Conservation (phyloP, 2,113 vertebrate species). For the Todiramphus saurophagus region DNA sequence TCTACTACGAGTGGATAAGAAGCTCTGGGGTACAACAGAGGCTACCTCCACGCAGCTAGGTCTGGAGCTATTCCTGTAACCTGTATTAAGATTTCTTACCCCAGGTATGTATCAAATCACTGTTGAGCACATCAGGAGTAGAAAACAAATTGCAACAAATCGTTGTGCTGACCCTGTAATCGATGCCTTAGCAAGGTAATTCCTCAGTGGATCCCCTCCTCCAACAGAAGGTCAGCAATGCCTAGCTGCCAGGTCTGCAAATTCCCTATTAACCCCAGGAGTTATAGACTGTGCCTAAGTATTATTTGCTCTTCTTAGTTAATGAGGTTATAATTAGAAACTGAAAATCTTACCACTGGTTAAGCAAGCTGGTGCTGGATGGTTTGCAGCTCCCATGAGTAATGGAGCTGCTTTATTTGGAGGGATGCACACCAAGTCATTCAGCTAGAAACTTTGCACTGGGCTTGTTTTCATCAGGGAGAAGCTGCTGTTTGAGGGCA, state of each 20-base stretch:
- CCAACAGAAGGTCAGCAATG: not conserved
- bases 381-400: not conserved
- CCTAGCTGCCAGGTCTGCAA: not conserved
- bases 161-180: not conserved
- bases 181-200: not conserved
- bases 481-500: not conserved
- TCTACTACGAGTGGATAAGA: not conserved
- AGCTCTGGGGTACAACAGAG: not conserved
- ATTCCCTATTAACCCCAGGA: not conserved
- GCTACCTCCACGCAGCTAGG: not conserved
- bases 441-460: not conserved
- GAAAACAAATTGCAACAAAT: not conserved
- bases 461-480: not conserved
- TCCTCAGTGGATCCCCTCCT: not conserved
- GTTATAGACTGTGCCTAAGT: not conserved
- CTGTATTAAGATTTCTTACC: not conserved
- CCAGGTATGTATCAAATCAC: not conserved
- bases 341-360: not conserved
- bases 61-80: not conserved
- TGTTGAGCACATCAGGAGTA: not conserved
- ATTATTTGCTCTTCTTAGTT: conserved; percentile 4
- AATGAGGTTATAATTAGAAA: not conserved
- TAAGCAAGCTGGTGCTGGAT: not conserved
- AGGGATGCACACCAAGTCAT: not conserved
- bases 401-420: not conserved